Conservation (phyloP, 2,113 vertebrate species). For the Argyrosomus japonicus region DNA sequence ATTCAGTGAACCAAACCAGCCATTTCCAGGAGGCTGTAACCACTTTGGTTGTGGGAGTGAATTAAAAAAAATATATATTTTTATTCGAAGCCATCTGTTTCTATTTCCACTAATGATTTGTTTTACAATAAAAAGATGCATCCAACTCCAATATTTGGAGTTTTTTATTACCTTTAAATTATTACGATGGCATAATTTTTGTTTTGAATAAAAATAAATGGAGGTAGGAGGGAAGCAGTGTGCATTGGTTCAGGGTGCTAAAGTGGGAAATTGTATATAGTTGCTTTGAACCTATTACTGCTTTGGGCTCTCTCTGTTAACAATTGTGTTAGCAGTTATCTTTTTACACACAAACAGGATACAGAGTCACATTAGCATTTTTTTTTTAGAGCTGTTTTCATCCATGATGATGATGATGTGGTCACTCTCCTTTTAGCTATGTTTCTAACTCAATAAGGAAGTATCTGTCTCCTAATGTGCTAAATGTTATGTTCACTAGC, state of each 20-base stretch:
- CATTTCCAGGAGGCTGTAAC: constrained; percentile 24
- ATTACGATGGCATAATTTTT: background rate
- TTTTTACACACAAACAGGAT: background rate
- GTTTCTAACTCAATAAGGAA: background rate
- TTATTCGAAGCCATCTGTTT: constrained; percentile 21
- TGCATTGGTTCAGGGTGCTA: background rate
- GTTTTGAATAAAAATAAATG: background rate
- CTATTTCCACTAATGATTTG: constrained; percentile 18
- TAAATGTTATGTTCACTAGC: background rate
- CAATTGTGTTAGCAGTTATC: too few relatives aligned
- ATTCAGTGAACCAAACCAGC: constrained; percentile 22
- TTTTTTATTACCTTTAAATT: background rate
- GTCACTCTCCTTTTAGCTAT: background rate
- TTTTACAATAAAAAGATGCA: background rate
- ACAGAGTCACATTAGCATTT: background rate
- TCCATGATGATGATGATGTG: background rate
- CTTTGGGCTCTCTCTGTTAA: too few relatives aligned
- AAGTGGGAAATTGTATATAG: background rate
- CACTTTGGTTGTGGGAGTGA: constrained; percentile 17
- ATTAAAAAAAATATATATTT: background rate
- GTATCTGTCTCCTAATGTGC: background rate
- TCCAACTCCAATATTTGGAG: background rate
- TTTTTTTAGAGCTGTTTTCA: background rate
- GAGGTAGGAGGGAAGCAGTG: background rate
- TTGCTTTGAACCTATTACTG: too few relatives aligned